Evolutionary conservation across 1,140 invertebrate species (phyloP).

Genomic region (Pachyrhynchus sulphureomaculatus): DNA sequence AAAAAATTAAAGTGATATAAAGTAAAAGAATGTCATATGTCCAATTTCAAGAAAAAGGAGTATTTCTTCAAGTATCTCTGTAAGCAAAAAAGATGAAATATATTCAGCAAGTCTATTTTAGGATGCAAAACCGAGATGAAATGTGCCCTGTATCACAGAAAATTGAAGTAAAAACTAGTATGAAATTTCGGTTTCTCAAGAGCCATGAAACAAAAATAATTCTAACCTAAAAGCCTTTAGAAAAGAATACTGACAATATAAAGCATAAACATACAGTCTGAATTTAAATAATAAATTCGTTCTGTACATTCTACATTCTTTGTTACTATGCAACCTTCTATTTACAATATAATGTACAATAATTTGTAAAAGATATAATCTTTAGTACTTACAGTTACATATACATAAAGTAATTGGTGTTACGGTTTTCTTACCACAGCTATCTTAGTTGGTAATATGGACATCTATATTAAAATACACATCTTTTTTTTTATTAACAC

Average conservation of each 20-base stretch:
- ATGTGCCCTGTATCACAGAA: conserved; percentile 1
- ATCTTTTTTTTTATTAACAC: not conserved
- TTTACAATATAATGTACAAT: conserved; percentile 1
- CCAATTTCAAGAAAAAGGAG: no score
- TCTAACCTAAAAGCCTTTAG: not conserved
- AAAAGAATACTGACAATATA: conserved; percentile 2
- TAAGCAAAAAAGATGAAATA: not conserved
- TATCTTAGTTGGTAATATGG: conserved; percentile 1
- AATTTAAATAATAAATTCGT: not conserved
- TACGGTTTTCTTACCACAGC: conserved; percentile 3
- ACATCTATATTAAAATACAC: not conserved
- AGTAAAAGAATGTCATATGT: no score
- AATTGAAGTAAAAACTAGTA: conserved; percentile 1
- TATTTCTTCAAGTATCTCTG: not conserved
- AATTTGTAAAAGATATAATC: conserved; percentile 9
- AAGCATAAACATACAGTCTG: not conserved
- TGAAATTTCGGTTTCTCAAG: not conserved
- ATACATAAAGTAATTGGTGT: conserved; percentile 1
- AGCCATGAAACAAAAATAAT: not conserved
- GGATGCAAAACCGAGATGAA: not conserved
- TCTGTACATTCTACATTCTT: not conserved
- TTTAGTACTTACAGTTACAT: not conserved
- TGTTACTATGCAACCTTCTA: not conserved
- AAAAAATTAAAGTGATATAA: no score
- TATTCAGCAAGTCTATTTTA: not conserved